phyloP scores from a whole-genome alignment of 1,140 invertebrate genomes.

The Branchinecta lynchi region DNA sequence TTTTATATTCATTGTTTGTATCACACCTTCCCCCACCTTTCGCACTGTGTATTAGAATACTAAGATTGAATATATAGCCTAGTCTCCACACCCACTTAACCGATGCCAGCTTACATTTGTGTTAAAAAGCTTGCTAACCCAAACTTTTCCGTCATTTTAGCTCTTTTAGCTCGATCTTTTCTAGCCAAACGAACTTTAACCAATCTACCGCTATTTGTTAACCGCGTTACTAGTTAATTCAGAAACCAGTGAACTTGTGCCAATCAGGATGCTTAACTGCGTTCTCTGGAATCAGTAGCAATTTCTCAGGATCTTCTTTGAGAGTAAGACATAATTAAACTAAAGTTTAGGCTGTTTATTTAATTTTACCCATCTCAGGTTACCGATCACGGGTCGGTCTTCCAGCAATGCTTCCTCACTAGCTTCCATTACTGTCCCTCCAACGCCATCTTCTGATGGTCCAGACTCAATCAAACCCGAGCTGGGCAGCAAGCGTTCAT shows the following conservation, averaged over 20 bases:
- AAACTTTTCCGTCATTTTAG: too few species aligned
- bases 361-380: not conserved
- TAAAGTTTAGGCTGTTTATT: too few species aligned
- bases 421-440: not conserved
- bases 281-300: constrained; percentile 1
- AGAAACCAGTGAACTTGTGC: constrained; percentile 1
- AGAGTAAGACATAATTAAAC: too few species aligned
- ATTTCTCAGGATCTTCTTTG: not conserved
- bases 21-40: too few species aligned
- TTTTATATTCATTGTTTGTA: too few species aligned
- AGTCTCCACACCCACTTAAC: too few species aligned
- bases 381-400: not conserved
- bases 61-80: too few species aligned
- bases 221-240: not conserved
- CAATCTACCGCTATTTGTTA: not conserved
- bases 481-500: constrained; percentile 42
- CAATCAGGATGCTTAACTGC: not conserved
- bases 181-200: too few species aligned
- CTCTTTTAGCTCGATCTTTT: too few species aligned
- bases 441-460: not conserved
- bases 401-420: not conserved
- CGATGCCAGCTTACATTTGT: too few species aligned
- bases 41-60: too few species aligned
- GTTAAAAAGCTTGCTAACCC: too few species aligned
- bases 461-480: constrained; percentile 15